These are phyloP conservation scores for Halichoeres trimaculatus DNA, from an alignment of 2,113 vertebrate genomes.

Conservation along the genomic window DNA sequence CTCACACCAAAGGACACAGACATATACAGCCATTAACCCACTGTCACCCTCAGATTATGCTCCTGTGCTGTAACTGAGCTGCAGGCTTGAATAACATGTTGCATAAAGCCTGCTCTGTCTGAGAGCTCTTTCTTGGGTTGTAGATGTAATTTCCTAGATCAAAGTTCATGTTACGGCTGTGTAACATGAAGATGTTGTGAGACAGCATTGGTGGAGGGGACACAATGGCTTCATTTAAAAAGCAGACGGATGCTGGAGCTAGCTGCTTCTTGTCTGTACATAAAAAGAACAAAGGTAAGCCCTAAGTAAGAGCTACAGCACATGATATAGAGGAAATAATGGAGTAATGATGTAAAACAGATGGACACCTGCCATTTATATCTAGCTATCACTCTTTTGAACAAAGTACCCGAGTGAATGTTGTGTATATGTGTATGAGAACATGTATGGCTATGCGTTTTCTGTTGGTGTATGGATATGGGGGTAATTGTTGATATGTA, in stretches of 20 bases:
- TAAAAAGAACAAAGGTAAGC: slow-evolving; percentile 11
- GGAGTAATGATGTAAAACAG: neutral
- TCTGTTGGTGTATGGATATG: too few species aligned
- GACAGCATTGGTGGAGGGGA: slow-evolving; percentile 49
- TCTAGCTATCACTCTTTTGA: too few species aligned
- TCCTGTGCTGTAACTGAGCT: slow-evolving; percentile 40
- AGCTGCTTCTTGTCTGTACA: slow-evolving; percentile 31
- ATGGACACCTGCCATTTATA: too few species aligned
- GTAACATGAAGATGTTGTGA: slow-evolving; percentile 71
- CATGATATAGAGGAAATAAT: slow-evolving; percentile 12
- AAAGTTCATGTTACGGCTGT: slow-evolving; percentile 62
- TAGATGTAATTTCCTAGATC: slow-evolving; percentile 71
- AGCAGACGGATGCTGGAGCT: slow-evolving; percentile 1
- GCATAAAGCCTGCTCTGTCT: slow-evolving; percentile 66
- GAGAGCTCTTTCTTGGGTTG: slow-evolving; percentile 49
- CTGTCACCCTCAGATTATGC: slow-evolving; percentile 34
- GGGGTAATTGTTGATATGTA: too few species aligned
- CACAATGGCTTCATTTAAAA: slow-evolving; percentile 73
- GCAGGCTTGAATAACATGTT: slow-evolving; percentile 50
- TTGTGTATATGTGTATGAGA: too few species aligned
- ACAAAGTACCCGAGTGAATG: too few species aligned
- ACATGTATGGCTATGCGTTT: too few species aligned
- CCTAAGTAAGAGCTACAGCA: slow-evolving; percentile 11
- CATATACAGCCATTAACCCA: slow-evolving; percentile 39
- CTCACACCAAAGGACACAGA: slow-evolving; percentile 3